A percentile compares a stretch with the other conserved stretches of the same genome.
These are phyloP conservation scores for Ctenomys sociabilis DNA, from an alignment of 2,113 vertebrate species.

Conservation along the genomic window DNA sequence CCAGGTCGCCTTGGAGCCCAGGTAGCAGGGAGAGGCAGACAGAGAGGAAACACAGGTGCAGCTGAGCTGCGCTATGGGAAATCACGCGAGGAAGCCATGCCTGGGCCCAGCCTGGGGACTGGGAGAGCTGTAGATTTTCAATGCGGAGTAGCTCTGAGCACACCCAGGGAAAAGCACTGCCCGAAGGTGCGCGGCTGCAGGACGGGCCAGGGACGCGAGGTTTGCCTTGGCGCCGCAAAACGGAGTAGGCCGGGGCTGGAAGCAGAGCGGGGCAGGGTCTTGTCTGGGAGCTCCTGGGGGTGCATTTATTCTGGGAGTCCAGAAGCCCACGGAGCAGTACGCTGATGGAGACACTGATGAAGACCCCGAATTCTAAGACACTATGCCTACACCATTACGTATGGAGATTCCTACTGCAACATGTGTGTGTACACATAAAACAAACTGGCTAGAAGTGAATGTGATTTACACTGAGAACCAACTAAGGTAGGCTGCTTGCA, in stretches of 20 bases:
- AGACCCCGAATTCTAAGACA: neutral
- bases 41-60: neutral
- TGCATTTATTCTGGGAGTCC: neutral
- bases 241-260: neutral
- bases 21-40: neutral
- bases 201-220: neutral
- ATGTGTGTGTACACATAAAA: neutral
- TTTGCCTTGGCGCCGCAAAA: no score
- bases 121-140: neutral
- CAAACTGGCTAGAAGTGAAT: neutral
- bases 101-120: neutral
- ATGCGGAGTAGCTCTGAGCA: neutral
- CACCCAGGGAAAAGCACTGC: neutral
- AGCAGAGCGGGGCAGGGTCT: fast-evolving
- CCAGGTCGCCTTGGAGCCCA: neutral
- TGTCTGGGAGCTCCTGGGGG: neutral
- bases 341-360: neutral
- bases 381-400: neutral
- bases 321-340: neutral
- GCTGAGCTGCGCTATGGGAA: neutral
- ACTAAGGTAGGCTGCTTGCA: neutral
- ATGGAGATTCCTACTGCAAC: neutral
- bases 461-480: neutral
- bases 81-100: neutral
- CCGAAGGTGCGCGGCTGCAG: neutral